Evolutionary conservation across 2,888 invertebrate genomes (phyloP), one percentile per base, ranked within the genome.

Genomic region (Ypsolopha scabrella): DNA sequence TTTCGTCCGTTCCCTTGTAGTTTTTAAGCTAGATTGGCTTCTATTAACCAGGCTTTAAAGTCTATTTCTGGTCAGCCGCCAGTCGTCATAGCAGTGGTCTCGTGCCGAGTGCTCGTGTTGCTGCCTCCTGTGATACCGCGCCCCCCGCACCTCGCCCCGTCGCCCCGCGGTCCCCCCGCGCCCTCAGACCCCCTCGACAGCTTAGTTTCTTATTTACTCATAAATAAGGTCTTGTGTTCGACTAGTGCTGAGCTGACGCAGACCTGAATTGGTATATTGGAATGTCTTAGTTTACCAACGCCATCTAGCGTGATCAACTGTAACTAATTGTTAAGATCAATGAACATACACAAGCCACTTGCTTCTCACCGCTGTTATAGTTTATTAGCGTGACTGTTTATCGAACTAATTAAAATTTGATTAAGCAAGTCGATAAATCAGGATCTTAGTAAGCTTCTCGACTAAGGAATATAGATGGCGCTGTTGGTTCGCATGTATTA

Each of bases 81-180:
- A 4, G 24, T 24, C 24, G 24, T 24, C 24, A 24, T 24, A 24
- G 24, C 24, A 24, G 24, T 24, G 24, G n/a, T 24, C 39, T 35
- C 52, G 47, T 13, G 43, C 51, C 51, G 50, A 51, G 53, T 52
- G 54, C 53, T 52, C 55, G 53, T 49, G 56, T 57, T 64, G 65
- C 70, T 74, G 78, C 74, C 68, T 65, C 68, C 72, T 72, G 77
- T 72, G 75, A 72, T 71, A 72, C 65, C 57, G 61, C 67, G 65
- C 65, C 57, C 61, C 61, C 56, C 61, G 54, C 53, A 52, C 57
- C 58, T 59, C 57, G 62, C 51, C 56, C 60, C 54, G 58, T 33
- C 48, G 8, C 49, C 46, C 54, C 46, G 14, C 36, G 34, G 55
- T 56, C 51, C 56, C 55, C 59, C 59, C 47, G 51, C 48, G 37